Evolutionary conservation across 2,888 invertebrate species (phyloP).

Genomic region (Ormia ochracea): DNA sequence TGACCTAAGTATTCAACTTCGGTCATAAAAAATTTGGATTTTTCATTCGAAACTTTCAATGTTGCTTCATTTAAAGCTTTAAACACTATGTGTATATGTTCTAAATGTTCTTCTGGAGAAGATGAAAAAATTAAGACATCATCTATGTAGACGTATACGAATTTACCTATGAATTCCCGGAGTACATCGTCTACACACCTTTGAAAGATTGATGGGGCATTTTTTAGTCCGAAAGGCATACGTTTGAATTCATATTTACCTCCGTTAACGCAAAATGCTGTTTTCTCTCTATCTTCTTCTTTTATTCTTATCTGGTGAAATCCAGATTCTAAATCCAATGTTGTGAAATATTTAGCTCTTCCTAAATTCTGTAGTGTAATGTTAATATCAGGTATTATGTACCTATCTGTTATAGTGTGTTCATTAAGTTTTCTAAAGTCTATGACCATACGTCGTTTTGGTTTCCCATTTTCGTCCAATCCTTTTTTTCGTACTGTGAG

Average conservation of each 20-base stretch:
- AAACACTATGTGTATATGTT: background rate
- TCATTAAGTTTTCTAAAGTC: slow-evolving; percentile 20
- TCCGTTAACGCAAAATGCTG: background rate
- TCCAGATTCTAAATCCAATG: no score
- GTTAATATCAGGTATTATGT: background rate
- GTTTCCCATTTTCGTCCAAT: slow-evolving; percentile 22
- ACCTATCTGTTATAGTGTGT: slow-evolving; percentile 29
- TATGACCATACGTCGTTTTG: slow-evolving; percentile 23
- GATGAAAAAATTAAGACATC: no score
- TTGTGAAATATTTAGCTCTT: no score
- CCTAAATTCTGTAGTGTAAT: slow-evolving; percentile 7
- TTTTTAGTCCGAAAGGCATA: background rate
- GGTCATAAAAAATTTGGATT: no score
- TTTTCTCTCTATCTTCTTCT: background rate
- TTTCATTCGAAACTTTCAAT: no score
- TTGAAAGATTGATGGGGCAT: background rate
- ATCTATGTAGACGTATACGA: background rate
- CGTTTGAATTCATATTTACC: slow-evolving; percentile 7
- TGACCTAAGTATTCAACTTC: no score
- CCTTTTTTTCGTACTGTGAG: slow-evolving; percentile 15
- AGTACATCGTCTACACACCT: background rate
- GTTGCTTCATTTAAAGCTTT: background rate
- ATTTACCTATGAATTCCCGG: background rate
- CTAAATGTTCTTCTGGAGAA: background rate
- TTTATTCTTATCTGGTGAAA: no score